phyloP scores from a whole-genome alignment of 1,140 invertebrate genomes.

The Ips typographus region DNA sequence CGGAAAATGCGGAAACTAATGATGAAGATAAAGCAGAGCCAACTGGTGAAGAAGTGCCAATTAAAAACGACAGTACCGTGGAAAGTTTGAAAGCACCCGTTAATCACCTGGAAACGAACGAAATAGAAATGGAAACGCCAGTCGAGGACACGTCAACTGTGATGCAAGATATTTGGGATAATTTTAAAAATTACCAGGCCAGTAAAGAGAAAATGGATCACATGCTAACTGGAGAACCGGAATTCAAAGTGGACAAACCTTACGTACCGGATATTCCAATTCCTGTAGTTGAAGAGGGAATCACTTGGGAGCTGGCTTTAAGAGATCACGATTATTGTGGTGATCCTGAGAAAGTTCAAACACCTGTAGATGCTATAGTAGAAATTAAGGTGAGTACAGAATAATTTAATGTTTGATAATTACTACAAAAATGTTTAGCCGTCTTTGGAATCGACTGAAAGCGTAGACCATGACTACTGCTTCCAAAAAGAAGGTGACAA shows the following conservation, averaged over 20 bases:
- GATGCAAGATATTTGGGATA: conserved; percentile 78
- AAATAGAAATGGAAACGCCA: conserved; percentile 3
- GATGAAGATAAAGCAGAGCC: conserved; percentile 16
- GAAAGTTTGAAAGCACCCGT: not conserved
- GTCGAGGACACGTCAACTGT: conserved; percentile 46
- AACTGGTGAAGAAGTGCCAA: not conserved
- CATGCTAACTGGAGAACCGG: conserved; percentile 33
- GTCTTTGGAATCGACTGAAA: conserved; percentile 44
- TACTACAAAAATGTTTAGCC: conserved; percentile 32
- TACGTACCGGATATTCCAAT: conserved; percentile 34
- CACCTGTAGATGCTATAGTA: conserved; percentile 39
- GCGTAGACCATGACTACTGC: conserved; percentile 68
- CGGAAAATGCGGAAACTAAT: not conserved
- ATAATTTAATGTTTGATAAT: not conserved
- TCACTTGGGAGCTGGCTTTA: conserved; percentile 31
- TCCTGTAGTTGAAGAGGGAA: conserved; percentile 25
- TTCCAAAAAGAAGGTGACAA: conserved; percentile 31
- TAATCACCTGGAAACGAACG: conserved; percentile 8
- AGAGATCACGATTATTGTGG: conserved; percentile 60
- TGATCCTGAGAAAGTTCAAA: conserved; percentile 31
- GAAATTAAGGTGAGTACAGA: conserved; percentile 40
- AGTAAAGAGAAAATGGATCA: conserved; percentile 55
- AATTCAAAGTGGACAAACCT: conserved; percentile 19
- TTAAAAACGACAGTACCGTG: not conserved
- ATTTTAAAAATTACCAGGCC: conserved; percentile 72